Conservation (phyloP, 2,113 vertebrate genomes). For the Formicarius rufipectus region DNA sequence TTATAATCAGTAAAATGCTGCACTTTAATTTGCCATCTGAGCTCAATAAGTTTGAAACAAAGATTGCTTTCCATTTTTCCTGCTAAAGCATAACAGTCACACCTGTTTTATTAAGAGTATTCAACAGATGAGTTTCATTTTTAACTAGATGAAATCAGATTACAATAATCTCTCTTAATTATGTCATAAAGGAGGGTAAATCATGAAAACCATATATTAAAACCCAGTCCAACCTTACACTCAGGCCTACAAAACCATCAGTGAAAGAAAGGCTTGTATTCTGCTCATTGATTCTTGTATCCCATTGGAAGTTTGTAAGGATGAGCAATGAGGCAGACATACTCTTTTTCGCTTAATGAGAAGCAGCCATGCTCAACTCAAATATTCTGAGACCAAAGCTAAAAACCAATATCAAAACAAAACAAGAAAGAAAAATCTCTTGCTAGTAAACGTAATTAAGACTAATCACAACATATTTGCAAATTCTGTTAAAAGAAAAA, state of each 20-base stretch:
- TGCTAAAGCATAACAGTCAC: constrained; percentile 9
- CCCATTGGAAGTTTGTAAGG: neutral
- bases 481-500: neutral
- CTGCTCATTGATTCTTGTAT: neutral
- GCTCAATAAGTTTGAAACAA: constrained; percentile 22
- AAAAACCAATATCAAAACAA: neutral
- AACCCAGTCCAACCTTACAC: neutral
- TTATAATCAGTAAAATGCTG: constrained; percentile 23
- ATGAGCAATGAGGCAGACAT: neutral
- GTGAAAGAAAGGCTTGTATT: neutral
- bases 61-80: constrained; percentile 44
- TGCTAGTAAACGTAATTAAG: neutral
- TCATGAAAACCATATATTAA: constrained; percentile 18
- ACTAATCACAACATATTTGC: neutral
- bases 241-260: neutral
- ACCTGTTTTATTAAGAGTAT: constrained; percentile 29
- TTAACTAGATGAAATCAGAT: constrained; percentile 38
- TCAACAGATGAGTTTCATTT: constrained; percentile 36
- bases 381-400: neutral
- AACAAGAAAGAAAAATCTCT: neutral
- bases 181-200: constrained; percentile 1
- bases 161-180: constrained; percentile 19
- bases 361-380: neutral
- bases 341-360: neutral
- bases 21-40: constrained; percentile 45